Base-by-base conservation (phyloP, 2,113 vertebrate genomes). In the Siphamia tubifer region DNA sequence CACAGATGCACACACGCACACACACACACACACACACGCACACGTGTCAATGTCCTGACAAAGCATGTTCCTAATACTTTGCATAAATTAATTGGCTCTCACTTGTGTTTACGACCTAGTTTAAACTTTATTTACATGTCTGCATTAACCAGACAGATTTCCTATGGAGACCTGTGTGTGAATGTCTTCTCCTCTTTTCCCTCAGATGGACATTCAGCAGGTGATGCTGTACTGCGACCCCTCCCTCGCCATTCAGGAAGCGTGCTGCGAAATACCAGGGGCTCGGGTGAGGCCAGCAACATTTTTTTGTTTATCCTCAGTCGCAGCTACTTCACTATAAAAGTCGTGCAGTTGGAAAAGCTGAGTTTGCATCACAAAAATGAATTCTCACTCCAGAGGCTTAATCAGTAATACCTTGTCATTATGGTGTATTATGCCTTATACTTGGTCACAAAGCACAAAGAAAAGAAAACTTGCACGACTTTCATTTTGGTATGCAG, bases 151-250 rank as follows among this genome's bases (percentile, higher is more conserved):
- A 51, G 31, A 6, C 47, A 16, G 38, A 45, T 19, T 23, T 49
- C 8, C 6, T 10, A 16, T 19, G 16, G 11, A 66, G 21, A 39
- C 7, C 1, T 35, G 8, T 15, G 15, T 44, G 32, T 44, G 47
- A 38, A 63, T 61, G 25, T 17, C 15, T 35, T 36, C 31, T 23
- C 51, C 31, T 42, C 13, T 45, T 62, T 1, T 28, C 32, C 44
- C 42, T 70, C 42, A 99, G 97, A 92, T 98, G 17, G 96, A 98
- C 81, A 68, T 98, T 63, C 97, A 98, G 87, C 96, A 98, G 87
- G 92, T 91, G 0, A 92, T 94, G 71, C 81, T 98, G 81, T 98
- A 98, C 66, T 99, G 97, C 2, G 92, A 97, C 44, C 91, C 95
- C 0, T 79, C 90, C 61, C 90, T 98, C 20, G 95, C 94, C 68